Evolutionary conservation across 1,140 invertebrate genomes (phyloP).

Genomic region (Hyles vespertilio): DNA sequence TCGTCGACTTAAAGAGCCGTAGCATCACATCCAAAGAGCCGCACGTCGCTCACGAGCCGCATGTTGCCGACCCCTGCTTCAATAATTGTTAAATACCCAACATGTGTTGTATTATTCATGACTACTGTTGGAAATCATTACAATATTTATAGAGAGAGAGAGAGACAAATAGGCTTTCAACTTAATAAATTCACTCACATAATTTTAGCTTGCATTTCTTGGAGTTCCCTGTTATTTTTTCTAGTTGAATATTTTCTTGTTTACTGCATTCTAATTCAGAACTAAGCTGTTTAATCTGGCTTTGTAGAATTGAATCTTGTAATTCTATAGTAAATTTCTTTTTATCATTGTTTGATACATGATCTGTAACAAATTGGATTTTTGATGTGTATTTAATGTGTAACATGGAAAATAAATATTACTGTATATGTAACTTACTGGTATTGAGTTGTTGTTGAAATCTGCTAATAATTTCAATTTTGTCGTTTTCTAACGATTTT

Average conservation of each 20-base stretch:
- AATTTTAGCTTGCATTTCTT: conserved; percentile 38
- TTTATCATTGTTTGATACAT: conserved; percentile 6
- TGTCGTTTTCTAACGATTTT: conserved; percentile 37
- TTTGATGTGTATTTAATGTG: not conserved
- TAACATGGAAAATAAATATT: not conserved
- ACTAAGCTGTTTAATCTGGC: conserved; percentile 38
- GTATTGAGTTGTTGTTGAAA: not conserved
- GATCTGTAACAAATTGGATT: conserved; percentile 12
- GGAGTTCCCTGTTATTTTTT: conserved; percentile 34
- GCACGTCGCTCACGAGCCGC: too few relatives aligned
- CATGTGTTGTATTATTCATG: too few relatives aligned
- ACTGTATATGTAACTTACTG: conserved; percentile 2
- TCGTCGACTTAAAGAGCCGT: too few relatives aligned
- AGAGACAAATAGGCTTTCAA: too few relatives aligned
- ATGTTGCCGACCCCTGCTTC: too few relatives aligned
- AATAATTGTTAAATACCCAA: too few relatives aligned
- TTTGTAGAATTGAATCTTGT: conserved; percentile 35
- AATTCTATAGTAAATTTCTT: conserved; percentile 21
- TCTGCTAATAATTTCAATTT: conserved; percentile 34
- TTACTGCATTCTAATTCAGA: conserved; percentile 39
- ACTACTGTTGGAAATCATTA: too few relatives aligned
- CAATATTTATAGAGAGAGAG: too few relatives aligned
- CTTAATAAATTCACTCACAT: conserved; percentile 35
- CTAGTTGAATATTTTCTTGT: conserved; percentile 34
- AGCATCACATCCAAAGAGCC: too few relatives aligned